Evolutionary conservation across 2,113 vertebrate species (phyloP).

Genomic region (Shinisaurus crocodilurus): DNA sequence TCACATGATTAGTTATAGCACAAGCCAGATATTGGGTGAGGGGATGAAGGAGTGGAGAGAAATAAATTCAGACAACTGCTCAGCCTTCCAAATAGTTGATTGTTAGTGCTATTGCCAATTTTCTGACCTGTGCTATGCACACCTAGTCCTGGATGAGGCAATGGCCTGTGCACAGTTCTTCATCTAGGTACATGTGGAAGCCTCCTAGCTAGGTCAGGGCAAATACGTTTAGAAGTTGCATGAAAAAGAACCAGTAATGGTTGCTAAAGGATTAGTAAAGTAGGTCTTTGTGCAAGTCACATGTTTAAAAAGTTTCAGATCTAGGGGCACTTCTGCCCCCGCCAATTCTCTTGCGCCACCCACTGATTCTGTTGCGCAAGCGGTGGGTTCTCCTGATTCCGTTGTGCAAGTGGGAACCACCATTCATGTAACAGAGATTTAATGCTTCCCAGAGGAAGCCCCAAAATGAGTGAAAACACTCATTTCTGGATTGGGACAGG

Average conservation of each 20-base stretch:
- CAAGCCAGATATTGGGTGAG: background rate
- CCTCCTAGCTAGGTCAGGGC: background rate
- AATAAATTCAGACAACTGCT: background rate
- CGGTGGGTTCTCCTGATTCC: no score
- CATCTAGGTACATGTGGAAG: background rate
- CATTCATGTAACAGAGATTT: no score
- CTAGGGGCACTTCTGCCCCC: no score
- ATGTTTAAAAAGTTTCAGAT: background rate
- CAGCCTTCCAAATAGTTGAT: background rate
- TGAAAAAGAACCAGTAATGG: background rate
- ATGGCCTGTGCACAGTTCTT: background rate
- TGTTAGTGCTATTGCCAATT: background rate
- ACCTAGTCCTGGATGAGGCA: background rate
- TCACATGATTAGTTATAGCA: background rate
- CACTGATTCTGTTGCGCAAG: no score
- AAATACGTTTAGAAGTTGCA: background rate
- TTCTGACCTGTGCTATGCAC: background rate
- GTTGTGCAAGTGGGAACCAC: no score
- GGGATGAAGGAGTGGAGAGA: background rate
- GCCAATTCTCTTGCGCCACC: no score
- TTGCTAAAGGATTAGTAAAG: background rate
- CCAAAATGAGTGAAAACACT: no score
- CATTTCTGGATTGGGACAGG: no score
- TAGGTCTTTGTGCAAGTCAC: background rate
- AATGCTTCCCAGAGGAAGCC: no score